Percentiles rank a stretch among this genome's conserved stretches.
Evolutionary conservation across 2,113 vertebrate species (phyloP).

Genomic region (Promerops cafer): DNA sequence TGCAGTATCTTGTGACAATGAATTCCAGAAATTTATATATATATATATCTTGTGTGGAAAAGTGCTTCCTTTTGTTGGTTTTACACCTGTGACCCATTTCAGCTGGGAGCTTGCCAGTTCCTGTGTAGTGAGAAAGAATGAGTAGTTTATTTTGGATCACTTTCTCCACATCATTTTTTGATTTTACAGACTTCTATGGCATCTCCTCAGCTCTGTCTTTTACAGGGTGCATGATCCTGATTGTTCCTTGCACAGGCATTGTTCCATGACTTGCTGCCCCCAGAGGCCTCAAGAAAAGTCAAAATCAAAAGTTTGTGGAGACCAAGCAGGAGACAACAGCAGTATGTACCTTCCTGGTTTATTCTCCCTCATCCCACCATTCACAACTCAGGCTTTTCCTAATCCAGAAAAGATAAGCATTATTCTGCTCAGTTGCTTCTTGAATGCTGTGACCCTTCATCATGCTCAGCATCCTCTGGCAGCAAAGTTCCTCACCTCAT

Average conservation of each 20-base stretch:
- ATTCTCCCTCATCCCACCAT: not conserved
- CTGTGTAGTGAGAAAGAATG: not conserved
- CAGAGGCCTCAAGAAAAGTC: not conserved
- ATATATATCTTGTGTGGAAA: not conserved
- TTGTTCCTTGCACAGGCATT: not conserved
- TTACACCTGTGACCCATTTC: slow-evolving; percentile 30
- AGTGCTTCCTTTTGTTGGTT: slow-evolving; percentile 23
- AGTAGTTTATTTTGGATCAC: not conserved
- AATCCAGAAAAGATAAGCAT: not conserved
- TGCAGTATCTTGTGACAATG: not conserved
- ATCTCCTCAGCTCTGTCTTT: not conserved
- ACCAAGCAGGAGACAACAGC: not conserved
- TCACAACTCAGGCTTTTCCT: not conserved
- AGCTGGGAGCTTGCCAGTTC: not conserved
- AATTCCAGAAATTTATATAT: not conserved
- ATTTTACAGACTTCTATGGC: not conserved
- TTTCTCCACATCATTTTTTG: not conserved
- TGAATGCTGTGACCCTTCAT: not conserved
- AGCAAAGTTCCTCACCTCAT: not conserved
- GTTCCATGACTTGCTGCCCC: not conserved
- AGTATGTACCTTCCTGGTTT: not conserved
- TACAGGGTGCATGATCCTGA: not conserved
- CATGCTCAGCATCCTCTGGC: not conserved
- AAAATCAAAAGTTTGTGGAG: not conserved
- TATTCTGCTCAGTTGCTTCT: not conserved